These are phyloP conservation scores for Aphodius granarius DNA, from an alignment of 2,888 invertebrate genomes.

Conservation along the genomic window DNA sequence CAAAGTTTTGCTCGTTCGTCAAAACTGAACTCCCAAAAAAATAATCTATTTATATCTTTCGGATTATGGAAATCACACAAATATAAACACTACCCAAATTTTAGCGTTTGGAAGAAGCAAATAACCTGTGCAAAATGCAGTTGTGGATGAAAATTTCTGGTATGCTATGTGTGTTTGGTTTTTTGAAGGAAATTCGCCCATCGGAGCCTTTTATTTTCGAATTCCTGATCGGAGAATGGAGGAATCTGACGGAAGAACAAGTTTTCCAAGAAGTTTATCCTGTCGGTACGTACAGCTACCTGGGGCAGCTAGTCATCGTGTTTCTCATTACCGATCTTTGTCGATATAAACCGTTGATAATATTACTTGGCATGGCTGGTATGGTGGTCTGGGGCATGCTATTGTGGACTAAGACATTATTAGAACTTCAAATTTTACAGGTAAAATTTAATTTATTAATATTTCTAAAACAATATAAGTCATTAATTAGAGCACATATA, in stretches of 20 bases:
- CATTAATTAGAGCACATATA: too few species aligned
- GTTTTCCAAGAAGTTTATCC: conserved; percentile 83
- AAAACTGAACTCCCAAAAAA: neutral
- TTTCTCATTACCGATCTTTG: conserved; percentile 83
- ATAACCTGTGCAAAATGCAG: neutral
- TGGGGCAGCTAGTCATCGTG: conserved; percentile 71
- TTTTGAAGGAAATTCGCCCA: conserved; percentile 81
- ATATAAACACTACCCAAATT: neutral
- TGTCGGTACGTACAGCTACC: conserved; percentile 81
- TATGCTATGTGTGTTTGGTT: conserved; percentile 78
- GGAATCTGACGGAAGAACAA: conserved; percentile 72
- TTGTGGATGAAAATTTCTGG: conserved; percentile 71
- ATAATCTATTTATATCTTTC: neutral
- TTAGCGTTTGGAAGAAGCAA: neutral
- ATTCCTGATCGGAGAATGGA: conserved; percentile 74
- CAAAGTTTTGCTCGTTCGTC: neutral
- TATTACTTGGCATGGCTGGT: conserved; percentile 77
- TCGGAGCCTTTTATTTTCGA: conserved; percentile 84
- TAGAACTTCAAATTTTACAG: conserved; percentile 6
- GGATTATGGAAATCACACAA: neutral
- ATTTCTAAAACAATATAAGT: neutral
- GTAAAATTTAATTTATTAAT: neutral
- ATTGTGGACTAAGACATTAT: conserved; percentile 63
- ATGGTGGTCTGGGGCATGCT: conserved; percentile 75
- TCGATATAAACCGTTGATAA: conserved; percentile 85